Conservation (phyloP, 1,140 invertebrate species). For the Brachionus sp. region DNA sequence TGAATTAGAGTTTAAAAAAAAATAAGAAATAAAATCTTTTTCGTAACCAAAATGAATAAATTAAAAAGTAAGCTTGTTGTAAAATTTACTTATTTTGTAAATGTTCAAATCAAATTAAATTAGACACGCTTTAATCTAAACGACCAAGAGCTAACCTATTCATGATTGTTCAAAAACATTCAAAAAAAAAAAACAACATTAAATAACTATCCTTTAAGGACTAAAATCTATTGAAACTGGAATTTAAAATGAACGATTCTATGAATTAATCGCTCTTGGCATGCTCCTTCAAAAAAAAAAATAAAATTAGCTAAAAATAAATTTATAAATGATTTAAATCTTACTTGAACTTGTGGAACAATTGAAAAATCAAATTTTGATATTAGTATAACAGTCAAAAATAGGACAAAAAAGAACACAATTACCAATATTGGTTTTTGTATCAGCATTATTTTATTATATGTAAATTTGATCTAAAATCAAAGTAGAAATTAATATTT, state of each 20-base stretch:
- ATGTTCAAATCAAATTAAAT: not conserved
- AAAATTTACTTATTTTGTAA: not conserved
- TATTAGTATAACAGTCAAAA: conserved; percentile 15
- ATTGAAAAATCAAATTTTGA: conserved; percentile 35
- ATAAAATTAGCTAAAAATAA: not conserved
- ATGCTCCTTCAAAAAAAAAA: not conserved
- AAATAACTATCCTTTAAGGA: not conserved
- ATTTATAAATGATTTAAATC: not conserved
- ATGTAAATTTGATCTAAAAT: conserved; percentile 7
- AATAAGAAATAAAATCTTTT: not conserved
- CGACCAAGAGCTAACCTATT: not conserved
- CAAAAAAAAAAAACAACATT: conserved; percentile 5
- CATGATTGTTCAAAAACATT: not conserved
- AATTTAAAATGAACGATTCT: not conserved
- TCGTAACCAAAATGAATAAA: conserved; percentile 3
- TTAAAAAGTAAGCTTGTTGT: not conserved
- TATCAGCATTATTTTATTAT: conserved; percentile 11
- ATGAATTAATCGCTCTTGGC: conserved; percentile 4
- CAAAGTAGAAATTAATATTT: not conserved
- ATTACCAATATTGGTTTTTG: conserved; percentile 37
- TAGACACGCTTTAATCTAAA: not conserved
- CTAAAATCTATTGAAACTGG: not conserved
- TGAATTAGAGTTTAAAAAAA: not conserved
- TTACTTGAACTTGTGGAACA: conserved; percentile 25
- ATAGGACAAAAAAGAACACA: conserved; percentile 30